Evolutionary conservation across 2,113 vertebrate species (phyloP).

Genomic region (Pelodiscus sinensis): DNA sequence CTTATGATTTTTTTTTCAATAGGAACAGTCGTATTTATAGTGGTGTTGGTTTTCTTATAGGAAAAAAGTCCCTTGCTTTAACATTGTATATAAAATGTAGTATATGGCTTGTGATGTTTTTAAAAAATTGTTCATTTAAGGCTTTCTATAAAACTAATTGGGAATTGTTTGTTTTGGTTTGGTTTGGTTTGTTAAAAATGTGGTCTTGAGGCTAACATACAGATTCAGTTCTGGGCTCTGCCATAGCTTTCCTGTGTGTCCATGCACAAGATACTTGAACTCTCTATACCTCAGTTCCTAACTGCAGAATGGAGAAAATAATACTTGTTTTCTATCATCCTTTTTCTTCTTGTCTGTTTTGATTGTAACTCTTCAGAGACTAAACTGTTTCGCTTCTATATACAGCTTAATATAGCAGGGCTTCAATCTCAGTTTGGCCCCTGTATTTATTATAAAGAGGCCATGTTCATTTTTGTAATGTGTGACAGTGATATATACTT

Average conservation of each 20-base stretch:
- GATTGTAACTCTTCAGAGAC: neutral
- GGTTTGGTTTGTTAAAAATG: neutral
- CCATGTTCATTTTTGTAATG: neutral
- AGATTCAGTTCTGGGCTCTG: neutral
- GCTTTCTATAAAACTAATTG: neutral
- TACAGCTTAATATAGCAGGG: neutral
- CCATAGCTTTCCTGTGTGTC: neutral
- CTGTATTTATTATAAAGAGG: neutral
- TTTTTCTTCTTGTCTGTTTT: neutral
- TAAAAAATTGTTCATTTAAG: neutral
- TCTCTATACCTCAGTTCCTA: neutral
- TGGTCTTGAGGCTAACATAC: neutral
- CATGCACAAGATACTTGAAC: conserved; percentile 2
- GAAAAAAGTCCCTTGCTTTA: neutral
- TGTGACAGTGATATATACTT: neutral
- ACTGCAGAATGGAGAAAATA: neutral
- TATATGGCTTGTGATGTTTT: neutral
- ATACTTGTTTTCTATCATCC: neutral
- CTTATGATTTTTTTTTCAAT: conserved; percentile 29
- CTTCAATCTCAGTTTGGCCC: neutral
- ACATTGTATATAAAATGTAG: neutral
- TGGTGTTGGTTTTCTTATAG: neutral
- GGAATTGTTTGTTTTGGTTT: neutral
- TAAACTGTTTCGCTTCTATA: neutral
- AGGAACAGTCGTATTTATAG: neutral